phyloP scores from a whole-genome alignment of 2,113 vertebrate genomes.

The Hydrolagus affinis region DNA sequence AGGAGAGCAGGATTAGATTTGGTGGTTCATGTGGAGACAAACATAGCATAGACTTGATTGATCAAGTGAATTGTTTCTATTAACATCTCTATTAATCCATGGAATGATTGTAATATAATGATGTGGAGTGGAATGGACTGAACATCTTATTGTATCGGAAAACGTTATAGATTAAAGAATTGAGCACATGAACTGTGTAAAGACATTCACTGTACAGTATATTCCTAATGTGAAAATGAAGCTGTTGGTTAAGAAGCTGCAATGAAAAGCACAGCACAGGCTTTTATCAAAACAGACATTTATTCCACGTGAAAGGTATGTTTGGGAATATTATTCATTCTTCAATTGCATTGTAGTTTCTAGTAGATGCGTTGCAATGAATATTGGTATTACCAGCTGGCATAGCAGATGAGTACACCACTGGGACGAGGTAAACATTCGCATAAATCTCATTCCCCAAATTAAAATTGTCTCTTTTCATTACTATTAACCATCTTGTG shows the following conservation, averaged over 20 bases:
- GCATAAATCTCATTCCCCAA: constrained; percentile 39
- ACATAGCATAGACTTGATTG: no score
- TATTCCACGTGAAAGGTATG: not conserved
- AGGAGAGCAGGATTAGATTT: no score
- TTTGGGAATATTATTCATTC: not conserved
- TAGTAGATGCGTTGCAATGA: constrained; percentile 33
- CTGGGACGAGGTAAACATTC: constrained; percentile 34
- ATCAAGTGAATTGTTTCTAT: no score
- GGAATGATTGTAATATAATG: not conserved
- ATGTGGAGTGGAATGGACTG: not conserved
- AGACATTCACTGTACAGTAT: not conserved
- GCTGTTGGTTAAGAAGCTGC: not conserved
- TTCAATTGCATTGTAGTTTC: not conserved
- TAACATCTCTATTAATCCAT: no score
- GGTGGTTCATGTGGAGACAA: no score
- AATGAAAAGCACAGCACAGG: not conserved
- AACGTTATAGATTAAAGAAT: not conserved
- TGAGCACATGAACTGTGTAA: not conserved
- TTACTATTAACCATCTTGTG: constrained; percentile 21
- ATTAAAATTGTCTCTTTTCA: constrained; percentile 38
- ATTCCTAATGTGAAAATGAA: not conserved
- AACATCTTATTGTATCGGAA: not conserved
- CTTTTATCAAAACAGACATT: not conserved
- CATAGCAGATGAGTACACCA: constrained; percentile 14
- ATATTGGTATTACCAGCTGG: constrained; percentile 37